Evolutionary conservation across 2,888 invertebrate species (phyloP), one percentile per base, ranked within the genome.

Genomic region (Actias luna): DNA sequence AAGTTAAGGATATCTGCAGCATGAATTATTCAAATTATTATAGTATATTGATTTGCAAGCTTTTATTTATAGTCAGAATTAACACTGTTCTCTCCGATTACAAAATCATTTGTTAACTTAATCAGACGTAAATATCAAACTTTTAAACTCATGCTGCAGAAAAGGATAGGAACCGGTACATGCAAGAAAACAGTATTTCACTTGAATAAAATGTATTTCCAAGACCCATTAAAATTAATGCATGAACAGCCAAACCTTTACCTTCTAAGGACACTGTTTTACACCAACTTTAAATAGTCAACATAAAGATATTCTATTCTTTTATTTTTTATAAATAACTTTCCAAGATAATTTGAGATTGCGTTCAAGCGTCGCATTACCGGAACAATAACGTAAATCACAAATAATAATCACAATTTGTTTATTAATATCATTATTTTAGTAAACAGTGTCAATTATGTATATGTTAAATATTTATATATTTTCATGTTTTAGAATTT

Each of bases 131-230:
- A 4, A 58, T 52, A 12, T 14, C 10, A 25, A 10, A 55, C 16
- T 55, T 55, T 14, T 16, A 59, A 69, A 72, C 79, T 83, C 87
- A 82, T 87, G 85, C 83, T 74, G 81, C 80, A 78, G 77, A 76
- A 72, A 75, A 73, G 84, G 81, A 80, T 68, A 79, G 85, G 87
- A 79, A 72, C 67, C 77, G 83, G 83, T 75, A 69, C 89, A 92
- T 92, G 92, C 92, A 92, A 92, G 88, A 92, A 92, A 92, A 92
- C 88, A 92, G 87, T 83, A 80, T 85, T 82, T 84, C 82, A 76
- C 76, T 88, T 86, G 70, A 79, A 84, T 84, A 81, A 80, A 85
- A 82, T 90, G 82, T 92, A 92, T 92, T 91, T 91, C 87, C 73
- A 87, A 90, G 75, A 76, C 82, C 85, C 86, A 84, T 80, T 88